Conservation (phyloP, 2,113 vertebrate genomes). For the Cettia cetti region DNA sequence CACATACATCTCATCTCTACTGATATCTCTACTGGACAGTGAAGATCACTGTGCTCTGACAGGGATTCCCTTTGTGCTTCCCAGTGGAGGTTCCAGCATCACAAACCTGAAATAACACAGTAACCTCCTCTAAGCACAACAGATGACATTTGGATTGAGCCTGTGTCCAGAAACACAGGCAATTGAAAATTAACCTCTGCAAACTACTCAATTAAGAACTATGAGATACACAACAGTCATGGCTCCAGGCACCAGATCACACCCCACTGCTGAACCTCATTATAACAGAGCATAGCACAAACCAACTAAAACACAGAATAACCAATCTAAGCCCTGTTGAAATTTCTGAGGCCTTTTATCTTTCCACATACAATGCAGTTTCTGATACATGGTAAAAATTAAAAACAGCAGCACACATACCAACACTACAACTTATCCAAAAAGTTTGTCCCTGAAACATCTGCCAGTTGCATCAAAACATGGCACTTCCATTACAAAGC, state of each 20-base stretch:
- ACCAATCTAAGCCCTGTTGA: neutral
- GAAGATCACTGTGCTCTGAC: neutral
- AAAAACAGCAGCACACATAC: neutral
- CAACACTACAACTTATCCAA: neutral
- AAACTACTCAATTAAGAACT: neutral
- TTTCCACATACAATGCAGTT: neutral
- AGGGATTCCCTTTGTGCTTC: neutral
- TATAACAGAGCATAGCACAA: neutral
- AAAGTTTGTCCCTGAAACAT: neutral
- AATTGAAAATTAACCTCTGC: conserved; percentile 13
- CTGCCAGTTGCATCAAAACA: neutral
- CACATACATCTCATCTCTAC: neutral
- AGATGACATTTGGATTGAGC: neutral
- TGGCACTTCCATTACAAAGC: neutral
- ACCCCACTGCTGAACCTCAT: neutral
- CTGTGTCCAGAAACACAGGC: neutral
- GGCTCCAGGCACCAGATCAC: neutral
- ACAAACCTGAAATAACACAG: neutral
- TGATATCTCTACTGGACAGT: neutral
- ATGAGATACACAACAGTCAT: neutral
- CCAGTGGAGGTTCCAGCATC: neutral
- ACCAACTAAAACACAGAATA: neutral
- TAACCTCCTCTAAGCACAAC: neutral
- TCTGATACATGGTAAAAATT: neutral
- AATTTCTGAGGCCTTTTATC: neutral